Base-by-base conservation (phyloP, 2,888 invertebrate genomes). In the Spisula solida region DNA sequence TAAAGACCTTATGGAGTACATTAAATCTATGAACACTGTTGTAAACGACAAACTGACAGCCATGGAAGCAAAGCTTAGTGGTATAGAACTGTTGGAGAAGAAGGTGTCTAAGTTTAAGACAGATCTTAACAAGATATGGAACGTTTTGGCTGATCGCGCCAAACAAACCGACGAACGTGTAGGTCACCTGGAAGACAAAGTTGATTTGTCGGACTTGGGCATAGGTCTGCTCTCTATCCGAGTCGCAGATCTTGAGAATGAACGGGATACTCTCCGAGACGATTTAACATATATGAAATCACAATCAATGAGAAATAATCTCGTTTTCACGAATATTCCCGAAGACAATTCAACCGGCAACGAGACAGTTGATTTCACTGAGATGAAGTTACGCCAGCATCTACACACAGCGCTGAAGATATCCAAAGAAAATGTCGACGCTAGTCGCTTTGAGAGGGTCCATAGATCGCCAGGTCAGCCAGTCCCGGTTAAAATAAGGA, bases 241-340 rank as follows among this genome's bases (percentile, higher is more conserved):
- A 31, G 70, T 70, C 6, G 29, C 8, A 8, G 70, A 31, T 70
- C 31, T 70, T 8, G 31, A 31, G 29, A 70, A 70, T 5, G 16
- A 29, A 8, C 29, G 70, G 14, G 31, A 70, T 31, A 1, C 0
- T 2, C 29, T 70, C 2, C 29, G 16, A 10, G 70, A 31, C 31
- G 70, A 70, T 8, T 1, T 79, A 1, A 12, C 79, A 10, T 79
- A 79, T 47, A 10, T 79, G 6, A 79, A 79, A 47, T 79, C 79
- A 12, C 81, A 81, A 25, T 51, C 81, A n/a, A 81, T 81, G 81
- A 81, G 81, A n/a, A 81, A 81, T 51, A 81, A 81, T 51, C 29
- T 55, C 2, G 2, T 81, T 0, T 81, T 81, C 25, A 48, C 48
- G 4, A 51, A 55, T 0, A 29, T 48, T 25, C 55, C 16, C 6